These are phyloP conservation scores for Spheniscus humboldti DNA, from an alignment of 2,797 vertebrate genomes.

Conservation along the genomic window DNA sequence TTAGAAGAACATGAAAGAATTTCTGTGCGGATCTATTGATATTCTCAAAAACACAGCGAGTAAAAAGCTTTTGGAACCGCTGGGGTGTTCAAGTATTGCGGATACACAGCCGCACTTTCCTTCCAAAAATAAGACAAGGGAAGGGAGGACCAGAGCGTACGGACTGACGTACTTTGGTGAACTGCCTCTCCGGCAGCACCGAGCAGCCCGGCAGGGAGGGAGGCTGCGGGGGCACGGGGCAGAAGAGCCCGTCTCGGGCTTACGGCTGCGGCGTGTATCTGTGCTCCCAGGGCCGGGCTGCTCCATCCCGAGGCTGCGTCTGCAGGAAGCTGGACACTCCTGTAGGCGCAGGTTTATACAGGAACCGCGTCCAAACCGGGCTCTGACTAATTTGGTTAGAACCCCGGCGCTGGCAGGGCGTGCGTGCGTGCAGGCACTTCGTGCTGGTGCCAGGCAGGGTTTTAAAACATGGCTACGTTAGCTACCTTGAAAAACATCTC, in stretches of 20 bases:
- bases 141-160: accelerated
- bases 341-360: background rate
- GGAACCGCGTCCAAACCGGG: background rate
- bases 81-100: background rate
- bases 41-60: background rate
- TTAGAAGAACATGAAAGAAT: background rate
- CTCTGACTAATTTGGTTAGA: background rate
- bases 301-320: background rate
- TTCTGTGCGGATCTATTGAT: background rate
- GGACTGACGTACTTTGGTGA: accelerated
- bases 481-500: background rate
- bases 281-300: background rate
- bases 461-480: background rate
- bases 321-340: background rate
- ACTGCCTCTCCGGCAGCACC: background rate
- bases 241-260: background rate
- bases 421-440: background rate
- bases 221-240: accelerated
- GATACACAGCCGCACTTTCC: background rate
- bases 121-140: background rate
- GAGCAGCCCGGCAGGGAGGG: background rate
- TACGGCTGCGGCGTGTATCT: background rate
- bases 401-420: background rate
- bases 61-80: background rate
- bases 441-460: background rate